Conservation (phyloP, 1,140 invertebrate genomes). For the Drosophila grimshawi region DNA sequence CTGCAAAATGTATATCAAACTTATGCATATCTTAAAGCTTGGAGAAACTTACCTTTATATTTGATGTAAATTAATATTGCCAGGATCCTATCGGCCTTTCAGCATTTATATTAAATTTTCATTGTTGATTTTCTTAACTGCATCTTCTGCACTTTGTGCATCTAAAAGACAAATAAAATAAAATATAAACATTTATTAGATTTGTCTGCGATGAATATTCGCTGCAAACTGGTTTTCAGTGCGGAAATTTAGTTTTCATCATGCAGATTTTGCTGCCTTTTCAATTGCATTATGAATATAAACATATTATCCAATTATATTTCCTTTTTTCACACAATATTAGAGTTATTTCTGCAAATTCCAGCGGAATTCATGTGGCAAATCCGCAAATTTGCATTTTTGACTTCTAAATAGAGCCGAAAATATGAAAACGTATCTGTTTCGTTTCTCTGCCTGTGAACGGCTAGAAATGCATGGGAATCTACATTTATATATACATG, state of each 20-base stretch:
- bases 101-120: too few species aligned
- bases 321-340: slow-evolving; percentile 7
- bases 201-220: neutral
- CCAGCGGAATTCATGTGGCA: slow-evolving; percentile 18
- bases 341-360: slow-evolving; percentile 40
- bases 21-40: neutral
- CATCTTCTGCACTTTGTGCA: too few species aligned
- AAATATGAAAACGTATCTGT: slow-evolving; percentile 25
- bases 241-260: slow-evolving; percentile 4
- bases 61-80: neutral
- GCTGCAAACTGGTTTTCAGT: neutral
- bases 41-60: neutral
- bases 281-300: neutral
- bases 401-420: slow-evolving; percentile 6
- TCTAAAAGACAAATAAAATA: neutral
- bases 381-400: slow-evolving; percentile 44
- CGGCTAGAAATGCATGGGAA: neutral
- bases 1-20: too few species aligned
- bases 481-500: slow-evolving; percentile 4
- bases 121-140: too few species aligned
- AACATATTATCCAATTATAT: slow-evolving; percentile 14
- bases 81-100: too few species aligned
- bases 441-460: neutral
- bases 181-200: neutral
- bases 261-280: neutral